A percentile compares a stretch with the other conserved stretches of the same genome.
phyloP scores from a whole-genome alignment of 1,140 invertebrate species.

The Coptotermes formosanus region DNA sequence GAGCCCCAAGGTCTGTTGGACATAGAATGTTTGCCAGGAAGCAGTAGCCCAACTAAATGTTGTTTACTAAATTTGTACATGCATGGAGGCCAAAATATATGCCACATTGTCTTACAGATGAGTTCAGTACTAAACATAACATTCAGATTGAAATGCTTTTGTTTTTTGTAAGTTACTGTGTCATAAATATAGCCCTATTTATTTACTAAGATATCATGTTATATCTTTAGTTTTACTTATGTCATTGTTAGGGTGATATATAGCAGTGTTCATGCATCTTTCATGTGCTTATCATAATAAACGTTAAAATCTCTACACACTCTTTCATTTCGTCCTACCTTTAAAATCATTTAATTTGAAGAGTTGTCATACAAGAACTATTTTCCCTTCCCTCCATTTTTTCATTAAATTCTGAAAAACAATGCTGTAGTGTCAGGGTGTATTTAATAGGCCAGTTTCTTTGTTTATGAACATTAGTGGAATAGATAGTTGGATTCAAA shows the following conservation, averaged over 20 bases:
- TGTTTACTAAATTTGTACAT: not conserved
- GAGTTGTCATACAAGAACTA: not conserved
- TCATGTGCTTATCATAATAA: not conserved
- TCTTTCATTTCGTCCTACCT: not conserved
- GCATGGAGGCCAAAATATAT: not conserved
- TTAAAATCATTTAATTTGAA: not conserved
- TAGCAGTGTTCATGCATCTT: not conserved
- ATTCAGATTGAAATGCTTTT: not conserved
- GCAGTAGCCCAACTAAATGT: not conserved
- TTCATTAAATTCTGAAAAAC: not conserved
- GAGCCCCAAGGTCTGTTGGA: not conserved
- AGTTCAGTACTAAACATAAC: not conserved
- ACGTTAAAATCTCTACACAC: not conserved
- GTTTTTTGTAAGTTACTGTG: not conserved
- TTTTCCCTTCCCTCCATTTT: not conserved
- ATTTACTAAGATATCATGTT: not conserved
- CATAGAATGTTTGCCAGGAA: not conserved
- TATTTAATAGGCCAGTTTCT: no score
- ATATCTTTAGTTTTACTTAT: not conserved
- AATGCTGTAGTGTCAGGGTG: no score
- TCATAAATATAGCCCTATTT: not conserved
- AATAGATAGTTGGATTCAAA: no score
- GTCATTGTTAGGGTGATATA: not conserved
- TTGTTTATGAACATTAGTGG: no score
- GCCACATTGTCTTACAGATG: not conserved